A percentile compares a stretch with the other conserved stretches of the same genome.
These are phyloP conservation scores for Volucella zonaria DNA, from an alignment of 2,888 invertebrate species.

Conservation along the genomic window DNA sequence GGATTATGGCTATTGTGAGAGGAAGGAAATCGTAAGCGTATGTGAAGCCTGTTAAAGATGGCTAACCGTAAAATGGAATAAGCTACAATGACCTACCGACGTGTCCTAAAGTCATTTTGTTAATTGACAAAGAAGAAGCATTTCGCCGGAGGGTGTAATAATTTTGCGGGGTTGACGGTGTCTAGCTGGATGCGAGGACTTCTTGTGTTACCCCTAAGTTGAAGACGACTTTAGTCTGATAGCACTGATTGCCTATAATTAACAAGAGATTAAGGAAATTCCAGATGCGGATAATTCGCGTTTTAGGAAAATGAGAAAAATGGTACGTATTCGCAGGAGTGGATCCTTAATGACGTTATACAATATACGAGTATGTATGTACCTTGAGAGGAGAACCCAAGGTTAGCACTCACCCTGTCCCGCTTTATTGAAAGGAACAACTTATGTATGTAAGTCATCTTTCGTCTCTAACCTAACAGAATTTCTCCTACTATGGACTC, in stretches of 20 bases:
- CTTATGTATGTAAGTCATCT: no score
- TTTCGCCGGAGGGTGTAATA: neutral
- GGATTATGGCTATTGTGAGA: no score
- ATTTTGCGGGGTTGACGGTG: neutral
- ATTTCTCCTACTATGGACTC: no score
- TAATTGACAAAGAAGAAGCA: constrained; percentile 40
- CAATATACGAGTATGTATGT: no score
- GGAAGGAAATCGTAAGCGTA: neutral
- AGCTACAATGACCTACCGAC: constrained; percentile 13
- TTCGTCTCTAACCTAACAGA: no score
- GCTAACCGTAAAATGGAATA: constrained; percentile 25
- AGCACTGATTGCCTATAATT: constrained; percentile 42
- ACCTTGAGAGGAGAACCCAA: no score
- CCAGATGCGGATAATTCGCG: constrained; percentile 1
- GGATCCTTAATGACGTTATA: neutral
- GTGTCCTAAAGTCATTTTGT: constrained; percentile 47
- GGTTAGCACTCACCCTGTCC: no score
- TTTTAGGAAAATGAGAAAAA: neutral
- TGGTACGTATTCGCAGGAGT: neutral
- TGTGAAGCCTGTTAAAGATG: constrained; percentile 1
- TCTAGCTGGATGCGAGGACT: neutral
- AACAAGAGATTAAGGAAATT: constrained; percentile 21
- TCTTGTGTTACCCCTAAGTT: constrained; percentile 14
- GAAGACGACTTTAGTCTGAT: constrained; percentile 15
- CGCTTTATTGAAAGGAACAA: no score